A percentile compares a stretch with the other conserved stretches of the same genome.
phyloP scores from a whole-genome alignment of 2,797 vertebrate genomes.

The Sebastes melanostomus region DNA sequence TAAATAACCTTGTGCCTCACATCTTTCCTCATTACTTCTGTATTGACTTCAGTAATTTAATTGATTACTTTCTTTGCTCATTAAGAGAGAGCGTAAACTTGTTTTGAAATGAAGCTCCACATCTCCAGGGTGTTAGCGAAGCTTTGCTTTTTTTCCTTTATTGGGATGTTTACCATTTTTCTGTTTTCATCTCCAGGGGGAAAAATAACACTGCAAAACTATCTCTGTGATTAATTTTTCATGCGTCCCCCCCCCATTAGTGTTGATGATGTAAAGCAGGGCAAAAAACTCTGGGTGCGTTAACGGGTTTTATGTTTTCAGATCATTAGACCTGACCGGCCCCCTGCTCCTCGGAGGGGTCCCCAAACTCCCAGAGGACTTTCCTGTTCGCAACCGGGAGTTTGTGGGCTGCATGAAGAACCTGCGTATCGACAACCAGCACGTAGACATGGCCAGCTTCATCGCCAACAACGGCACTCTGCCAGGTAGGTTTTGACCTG shows the following conservation, averaged over 20 bases:
- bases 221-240: slow-evolving; percentile 58
- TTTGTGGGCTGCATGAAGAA: slow-evolving; percentile 95
- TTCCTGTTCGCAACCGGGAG: slow-evolving; percentile 88
- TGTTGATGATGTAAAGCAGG: slow-evolving; percentile 28
- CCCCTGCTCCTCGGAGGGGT: slow-evolving; percentile 92
- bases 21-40: not conserved
- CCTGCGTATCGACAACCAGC: slow-evolving; percentile 89
- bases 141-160: slow-evolving; percentile 21
- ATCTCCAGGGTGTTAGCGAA: slow-evolving; percentile 34
- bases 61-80: slow-evolving; percentile 31
- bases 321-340: slow-evolving; percentile 94
- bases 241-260: slow-evolving; percentile 11
- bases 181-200: slow-evolving; percentile 33
- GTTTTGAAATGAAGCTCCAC: slow-evolving; percentile 50
- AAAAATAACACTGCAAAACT: slow-evolving; percentile 31
- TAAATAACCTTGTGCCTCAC: not conserved
- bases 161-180: slow-evolving; percentile 39
- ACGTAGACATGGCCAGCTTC: slow-evolving; percentile 91
- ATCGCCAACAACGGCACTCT: slow-evolving; percentile 95
- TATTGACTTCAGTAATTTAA: slow-evolving; percentile 36
- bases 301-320: slow-evolving; percentile 58
- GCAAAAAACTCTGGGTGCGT: not conserved
- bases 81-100: slow-evolving; percentile 44
- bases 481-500: slow-evolving; percentile 80
- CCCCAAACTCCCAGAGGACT: slow-evolving; percentile 92